A percentile compares a stretch with the other conserved stretches of the same genome.
These are phyloP conservation scores for Apamea anceps DNA, from an alignment of 2,888 invertebrate genomes.

Conservation along the genomic window DNA sequence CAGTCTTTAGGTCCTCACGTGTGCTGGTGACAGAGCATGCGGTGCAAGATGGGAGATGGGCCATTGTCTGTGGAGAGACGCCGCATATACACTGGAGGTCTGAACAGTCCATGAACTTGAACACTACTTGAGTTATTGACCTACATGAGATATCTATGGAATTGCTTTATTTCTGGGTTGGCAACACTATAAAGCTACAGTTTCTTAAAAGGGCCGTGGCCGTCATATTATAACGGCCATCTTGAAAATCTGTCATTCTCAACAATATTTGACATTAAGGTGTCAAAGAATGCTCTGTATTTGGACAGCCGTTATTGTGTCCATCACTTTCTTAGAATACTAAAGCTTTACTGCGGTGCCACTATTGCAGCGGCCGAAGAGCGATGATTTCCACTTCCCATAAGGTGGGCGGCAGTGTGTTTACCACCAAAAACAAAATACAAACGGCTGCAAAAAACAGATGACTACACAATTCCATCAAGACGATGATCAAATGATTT, in stretches of 20 bases:
- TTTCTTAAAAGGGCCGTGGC: not conserved
- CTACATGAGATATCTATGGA: not conserved
- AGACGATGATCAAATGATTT: slow-evolving; percentile 66
- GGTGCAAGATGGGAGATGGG: not conserved
- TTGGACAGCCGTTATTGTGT: not conserved
- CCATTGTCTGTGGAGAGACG: not conserved
- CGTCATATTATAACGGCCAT: not conserved
- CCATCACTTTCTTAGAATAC: not conserved
- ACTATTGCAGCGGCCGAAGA: not conserved
- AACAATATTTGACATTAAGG: not conserved
- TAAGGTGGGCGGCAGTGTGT: not conserved
- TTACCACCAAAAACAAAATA: not conserved
- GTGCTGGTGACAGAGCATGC: not conserved
- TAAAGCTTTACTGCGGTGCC: too few species aligned
- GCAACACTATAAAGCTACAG: not conserved
- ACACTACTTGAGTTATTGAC: not conserved
- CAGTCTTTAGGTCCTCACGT: not conserved
- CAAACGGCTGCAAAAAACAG: not conserved
- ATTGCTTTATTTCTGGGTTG: not conserved
- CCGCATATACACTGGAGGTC: too few species aligned
- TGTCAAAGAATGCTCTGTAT: not conserved
- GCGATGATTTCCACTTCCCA: not conserved
- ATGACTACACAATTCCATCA: slow-evolving; percentile 24
- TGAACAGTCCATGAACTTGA: too few species aligned
- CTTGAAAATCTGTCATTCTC: not conserved